These are phyloP conservation scores for Sceloporus tristichus DNA, from an alignment of 2,113 vertebrate species.

Conservation along the genomic window DNA sequence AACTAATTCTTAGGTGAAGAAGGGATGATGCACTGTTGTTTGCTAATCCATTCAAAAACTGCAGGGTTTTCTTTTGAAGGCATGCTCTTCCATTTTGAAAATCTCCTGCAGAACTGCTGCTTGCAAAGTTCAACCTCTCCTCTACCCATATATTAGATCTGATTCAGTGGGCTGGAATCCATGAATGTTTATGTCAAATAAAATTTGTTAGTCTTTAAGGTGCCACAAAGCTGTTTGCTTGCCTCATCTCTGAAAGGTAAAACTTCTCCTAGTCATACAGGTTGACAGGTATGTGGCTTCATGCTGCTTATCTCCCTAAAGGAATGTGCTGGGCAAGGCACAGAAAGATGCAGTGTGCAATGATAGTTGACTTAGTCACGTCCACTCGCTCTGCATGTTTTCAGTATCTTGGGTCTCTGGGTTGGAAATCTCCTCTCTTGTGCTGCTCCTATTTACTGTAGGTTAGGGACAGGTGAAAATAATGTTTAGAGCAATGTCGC, in stretches of 20 bases:
- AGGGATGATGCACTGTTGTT: too few species aligned
- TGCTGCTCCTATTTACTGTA: background rate
- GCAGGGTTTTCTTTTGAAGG: too few species aligned
- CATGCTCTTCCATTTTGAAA: too few species aligned
- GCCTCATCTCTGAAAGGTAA: background rate
- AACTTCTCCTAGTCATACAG: background rate
- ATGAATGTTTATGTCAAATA: too few species aligned
- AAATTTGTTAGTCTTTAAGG: too few species aligned
- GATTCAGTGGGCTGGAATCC: too few species aligned
- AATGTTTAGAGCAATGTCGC: background rate
- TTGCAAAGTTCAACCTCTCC: background rate
- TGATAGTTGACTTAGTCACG: conserved; percentile 6
- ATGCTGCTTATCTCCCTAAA: conserved; percentile 28
- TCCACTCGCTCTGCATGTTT: background rate
- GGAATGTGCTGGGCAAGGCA: conserved; percentile 6
- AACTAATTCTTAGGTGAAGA: too few species aligned
- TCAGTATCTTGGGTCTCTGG: background rate
- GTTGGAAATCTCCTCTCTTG: background rate
- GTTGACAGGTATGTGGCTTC: conserved; percentile 12
- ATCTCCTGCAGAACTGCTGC: too few species aligned
- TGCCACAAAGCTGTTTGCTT: background rate
- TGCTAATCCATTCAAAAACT: too few species aligned
- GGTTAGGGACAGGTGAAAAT: background rate
- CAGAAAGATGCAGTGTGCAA: background rate
- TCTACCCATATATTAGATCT: background rate